Conservation (phyloP, 2,797 vertebrate genomes). For the Tinamus major region DNA sequence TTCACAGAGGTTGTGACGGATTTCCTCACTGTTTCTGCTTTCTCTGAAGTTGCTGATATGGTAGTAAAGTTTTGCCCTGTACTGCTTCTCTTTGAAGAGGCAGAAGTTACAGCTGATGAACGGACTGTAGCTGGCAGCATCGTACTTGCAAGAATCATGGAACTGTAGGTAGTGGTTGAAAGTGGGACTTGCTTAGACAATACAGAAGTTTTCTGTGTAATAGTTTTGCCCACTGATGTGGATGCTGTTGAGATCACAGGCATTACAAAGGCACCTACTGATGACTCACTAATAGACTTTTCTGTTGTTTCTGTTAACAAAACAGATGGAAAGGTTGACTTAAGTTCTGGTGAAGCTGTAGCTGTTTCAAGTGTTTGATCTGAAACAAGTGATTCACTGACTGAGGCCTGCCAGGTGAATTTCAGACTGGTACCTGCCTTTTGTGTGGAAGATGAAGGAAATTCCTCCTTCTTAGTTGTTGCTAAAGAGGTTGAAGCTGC, state of each 20-base stretch:
- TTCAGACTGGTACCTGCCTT: slow-evolving; percentile 12
- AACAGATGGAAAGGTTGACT: not conserved
- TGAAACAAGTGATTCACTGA: not conserved
- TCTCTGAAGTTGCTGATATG: not conserved
- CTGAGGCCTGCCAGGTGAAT: not conserved
- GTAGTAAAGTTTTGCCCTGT: not conserved
- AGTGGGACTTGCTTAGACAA: slow-evolving; percentile 50
- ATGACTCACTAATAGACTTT: not conserved
- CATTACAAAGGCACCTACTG: not conserved
- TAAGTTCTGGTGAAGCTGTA: not conserved
- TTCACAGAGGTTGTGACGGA: not conserved
- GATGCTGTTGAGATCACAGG: not conserved
- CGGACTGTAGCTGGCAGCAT: not conserved
- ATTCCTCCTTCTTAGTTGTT: not conserved
- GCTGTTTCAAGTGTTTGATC: not conserved
- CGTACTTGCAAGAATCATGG: not conserved
- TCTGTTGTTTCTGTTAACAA: slow-evolving; percentile 25
- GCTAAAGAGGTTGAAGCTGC: not conserved
- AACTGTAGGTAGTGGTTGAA: slow-evolving; percentile 17
- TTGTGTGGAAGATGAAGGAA: slow-evolving; percentile 29
- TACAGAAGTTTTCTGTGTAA: slow-evolving; percentile 39
- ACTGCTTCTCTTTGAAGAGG: not conserved
- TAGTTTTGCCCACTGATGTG: not conserved
- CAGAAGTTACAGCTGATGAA: not conserved
- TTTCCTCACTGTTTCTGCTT: slow-evolving; percentile 24